Percentiles rank a stretch among this genome's conserved stretches.
phyloP scores from a whole-genome alignment of 2,113 vertebrate species.

The Labeo rohita region DNA sequence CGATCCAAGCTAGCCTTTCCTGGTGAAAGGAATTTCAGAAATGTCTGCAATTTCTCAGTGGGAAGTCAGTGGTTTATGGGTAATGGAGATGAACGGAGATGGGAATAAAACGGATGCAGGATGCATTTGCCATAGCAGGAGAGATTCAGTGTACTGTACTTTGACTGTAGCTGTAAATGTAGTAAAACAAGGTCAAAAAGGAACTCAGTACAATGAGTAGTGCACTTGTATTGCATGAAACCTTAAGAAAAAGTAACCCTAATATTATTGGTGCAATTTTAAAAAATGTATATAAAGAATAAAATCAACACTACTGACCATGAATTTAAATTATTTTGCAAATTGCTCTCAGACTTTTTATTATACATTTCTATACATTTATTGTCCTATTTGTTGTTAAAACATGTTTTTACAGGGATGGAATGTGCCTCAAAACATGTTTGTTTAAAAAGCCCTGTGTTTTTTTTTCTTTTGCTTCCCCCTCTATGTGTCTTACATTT shows the following conservation, averaged over 20 bases:
- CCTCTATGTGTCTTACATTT: not conserved
- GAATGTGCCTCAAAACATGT: not conserved
- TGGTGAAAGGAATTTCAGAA: slow-evolving; percentile 57
- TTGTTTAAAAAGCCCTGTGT: not conserved
- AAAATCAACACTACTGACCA: not conserved
- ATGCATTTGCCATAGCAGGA: not conserved
- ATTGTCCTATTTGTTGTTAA: not conserved
- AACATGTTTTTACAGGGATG: not conserved
- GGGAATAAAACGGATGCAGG: slow-evolving; percentile 40
- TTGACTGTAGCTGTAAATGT: not conserved
- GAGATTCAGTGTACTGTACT: not conserved
- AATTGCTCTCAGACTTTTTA: not conserved
- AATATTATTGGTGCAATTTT: not conserved
- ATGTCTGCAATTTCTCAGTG: slow-evolving; percentile 60
- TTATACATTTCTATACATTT: not conserved
- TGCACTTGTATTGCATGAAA: not conserved
- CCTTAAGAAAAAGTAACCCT: too few species aligned
- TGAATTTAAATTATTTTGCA: not conserved
- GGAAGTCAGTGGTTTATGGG: slow-evolving; percentile 58
- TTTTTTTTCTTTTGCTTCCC: not conserved
- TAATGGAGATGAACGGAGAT: slow-evolving; percentile 43
- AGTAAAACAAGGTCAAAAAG: not conserved
- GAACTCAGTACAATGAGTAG: not conserved
- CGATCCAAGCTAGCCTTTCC: slow-evolving; percentile 50
- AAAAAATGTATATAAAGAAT: not conserved